phyloP scores from a whole-genome alignment of 2,888 invertebrate species.

The Catotricha subobsoleta region DNA sequence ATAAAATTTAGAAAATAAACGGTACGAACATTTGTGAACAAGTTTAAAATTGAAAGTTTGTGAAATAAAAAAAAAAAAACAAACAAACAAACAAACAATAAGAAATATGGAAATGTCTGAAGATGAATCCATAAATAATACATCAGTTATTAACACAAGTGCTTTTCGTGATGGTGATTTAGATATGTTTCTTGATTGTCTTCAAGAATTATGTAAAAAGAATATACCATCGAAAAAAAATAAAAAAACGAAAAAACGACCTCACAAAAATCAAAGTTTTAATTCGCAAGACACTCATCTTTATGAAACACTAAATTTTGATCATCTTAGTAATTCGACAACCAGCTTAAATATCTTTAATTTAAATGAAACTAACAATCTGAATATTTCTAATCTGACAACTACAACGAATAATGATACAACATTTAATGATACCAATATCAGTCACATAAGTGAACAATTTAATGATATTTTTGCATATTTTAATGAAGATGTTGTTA shows the following conservation, averaged over 20 bases:
- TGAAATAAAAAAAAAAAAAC: no score
- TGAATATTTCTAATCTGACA: neutral
- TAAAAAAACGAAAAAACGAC: neutral
- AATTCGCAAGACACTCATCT: conserved; percentile 4
- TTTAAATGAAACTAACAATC: conserved; percentile 1
- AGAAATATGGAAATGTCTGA: no score
- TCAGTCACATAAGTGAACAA: neutral
- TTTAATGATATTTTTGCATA: conserved; percentile 8
- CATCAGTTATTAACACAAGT: conserved; percentile 2
- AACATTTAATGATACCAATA: neutral
- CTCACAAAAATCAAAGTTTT: neutral
- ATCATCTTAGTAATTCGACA: no score
- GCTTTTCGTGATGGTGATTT: conserved; percentile 1
- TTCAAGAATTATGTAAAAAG: neutral
- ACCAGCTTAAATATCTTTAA: no score
- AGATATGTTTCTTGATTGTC: conserved; percentile 2
- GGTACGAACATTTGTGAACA: no score
- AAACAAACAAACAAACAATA: no score
- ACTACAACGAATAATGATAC: neutral
- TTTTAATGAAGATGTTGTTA: conserved; percentile 8
- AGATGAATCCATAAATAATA: neutral
- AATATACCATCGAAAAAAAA: neutral
- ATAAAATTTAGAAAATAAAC: no score
- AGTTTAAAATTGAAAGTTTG: no score
- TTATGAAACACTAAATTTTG: no score